These are phyloP conservation scores for Limnephilus marmoratus DNA, from an alignment of 2,888 invertebrate species.

Conservation along the genomic window DNA sequence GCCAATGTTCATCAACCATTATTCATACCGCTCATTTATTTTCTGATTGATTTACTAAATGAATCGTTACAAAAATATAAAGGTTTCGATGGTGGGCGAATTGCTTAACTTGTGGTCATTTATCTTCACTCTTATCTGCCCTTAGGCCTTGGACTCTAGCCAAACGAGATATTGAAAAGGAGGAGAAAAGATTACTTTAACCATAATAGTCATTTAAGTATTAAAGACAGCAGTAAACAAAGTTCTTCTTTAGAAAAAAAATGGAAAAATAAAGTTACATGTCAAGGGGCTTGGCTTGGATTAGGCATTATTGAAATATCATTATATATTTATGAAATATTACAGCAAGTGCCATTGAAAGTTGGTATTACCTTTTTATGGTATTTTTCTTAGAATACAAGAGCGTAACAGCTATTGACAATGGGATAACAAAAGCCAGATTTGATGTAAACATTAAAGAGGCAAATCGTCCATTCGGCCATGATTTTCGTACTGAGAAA, in stretches of 20 bases:
- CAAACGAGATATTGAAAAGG: neutral
- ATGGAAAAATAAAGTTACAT: neutral
- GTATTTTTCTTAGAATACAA: neutral
- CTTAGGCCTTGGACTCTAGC: neutral
- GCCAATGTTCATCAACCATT: neutral
- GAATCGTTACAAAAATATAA: neutral
- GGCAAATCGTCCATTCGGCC: neutral
- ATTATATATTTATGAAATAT: no score
- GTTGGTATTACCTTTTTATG: neutral
- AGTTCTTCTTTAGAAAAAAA: neutral
- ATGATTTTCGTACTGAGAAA: neutral
- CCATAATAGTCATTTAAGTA: neutral
- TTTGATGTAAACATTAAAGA: neutral
- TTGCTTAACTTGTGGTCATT: neutral
- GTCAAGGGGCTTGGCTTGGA: neutral
- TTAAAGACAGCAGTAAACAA: neutral
- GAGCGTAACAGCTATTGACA: neutral
- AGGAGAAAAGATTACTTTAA: neutral
- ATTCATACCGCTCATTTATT: neutral
- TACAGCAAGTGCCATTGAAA: neutral
- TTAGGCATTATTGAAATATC: neutral
- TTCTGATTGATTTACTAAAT: neutral
- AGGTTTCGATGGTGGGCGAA: neutral
- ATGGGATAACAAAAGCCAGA: neutral
- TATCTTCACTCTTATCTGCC: neutral